These are phyloP conservation scores for Deilephila elpenor DNA, from an alignment of 2,888 invertebrate species.

Conservation along the genomic window DNA sequence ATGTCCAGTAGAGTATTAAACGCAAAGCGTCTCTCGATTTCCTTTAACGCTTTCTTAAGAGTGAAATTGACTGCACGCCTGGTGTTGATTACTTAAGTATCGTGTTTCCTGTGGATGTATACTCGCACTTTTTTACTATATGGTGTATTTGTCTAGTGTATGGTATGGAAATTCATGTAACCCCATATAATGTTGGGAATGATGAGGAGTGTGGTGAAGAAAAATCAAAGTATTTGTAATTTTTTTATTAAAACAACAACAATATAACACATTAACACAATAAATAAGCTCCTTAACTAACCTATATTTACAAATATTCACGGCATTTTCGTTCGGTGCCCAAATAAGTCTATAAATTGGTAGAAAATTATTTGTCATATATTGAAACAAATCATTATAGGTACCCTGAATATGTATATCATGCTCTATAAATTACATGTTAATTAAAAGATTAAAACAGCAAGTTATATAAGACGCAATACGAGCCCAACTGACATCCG, in stretches of 20 bases:
- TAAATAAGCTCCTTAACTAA: slow-evolving; percentile 71
- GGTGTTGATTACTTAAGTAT: slow-evolving; percentile 63
- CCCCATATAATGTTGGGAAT: neutral
- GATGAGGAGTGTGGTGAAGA: neutral
- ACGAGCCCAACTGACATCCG: slow-evolving; percentile 41
- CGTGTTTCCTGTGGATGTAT: slow-evolving; percentile 52
- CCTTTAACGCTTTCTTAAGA: slow-evolving; percentile 65
- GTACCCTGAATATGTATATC: neutral
- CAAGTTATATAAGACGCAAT: slow-evolving; percentile 53
- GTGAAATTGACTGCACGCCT: slow-evolving; percentile 65
- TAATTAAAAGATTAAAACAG: slow-evolving; percentile 65
- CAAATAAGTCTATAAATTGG: slow-evolving; percentile 28
- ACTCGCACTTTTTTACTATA: neutral
- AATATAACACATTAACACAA: slow-evolving; percentile 66
- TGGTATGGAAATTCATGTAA: neutral
- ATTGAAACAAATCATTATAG: neutral
- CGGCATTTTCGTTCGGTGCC: slow-evolving; percentile 44
- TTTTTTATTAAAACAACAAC: slow-evolving; percentile 66
- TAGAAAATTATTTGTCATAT: neutral
- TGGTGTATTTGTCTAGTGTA: slow-evolving; percentile 6
- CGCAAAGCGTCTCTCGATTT: slow-evolving; percentile 49
- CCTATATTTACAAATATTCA: slow-evolving; percentile 79
- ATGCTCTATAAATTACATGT: slow-evolving; percentile 54
- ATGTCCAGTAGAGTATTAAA: slow-evolving; percentile 20
- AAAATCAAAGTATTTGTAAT: slow-evolving; percentile 35